Evolutionary conservation across 2,888 invertebrate genomes (phyloP).

Genomic region (Cacoxenus indagator): DNA sequence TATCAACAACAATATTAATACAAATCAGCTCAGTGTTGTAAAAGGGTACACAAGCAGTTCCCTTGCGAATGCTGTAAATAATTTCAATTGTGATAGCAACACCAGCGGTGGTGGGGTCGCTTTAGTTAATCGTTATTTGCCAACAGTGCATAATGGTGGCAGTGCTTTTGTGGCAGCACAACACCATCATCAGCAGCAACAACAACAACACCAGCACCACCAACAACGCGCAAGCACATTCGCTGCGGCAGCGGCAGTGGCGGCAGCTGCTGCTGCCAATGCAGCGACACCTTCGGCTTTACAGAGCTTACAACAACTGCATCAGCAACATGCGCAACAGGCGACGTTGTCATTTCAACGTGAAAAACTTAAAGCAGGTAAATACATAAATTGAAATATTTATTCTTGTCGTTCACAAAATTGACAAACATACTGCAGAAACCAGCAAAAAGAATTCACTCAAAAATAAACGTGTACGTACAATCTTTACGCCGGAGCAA

Average conservation of each 20-base stretch:
- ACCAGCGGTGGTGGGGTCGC: conserved; percentile 33
- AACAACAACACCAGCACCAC: conserved; percentile 43
- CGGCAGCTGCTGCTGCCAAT: conserved; percentile 57
- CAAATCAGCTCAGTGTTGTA: conserved; percentile 39
- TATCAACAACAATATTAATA: conserved; percentile 37
- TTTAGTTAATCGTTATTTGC: conserved; percentile 54
- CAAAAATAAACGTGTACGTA: conserved; percentile 90
- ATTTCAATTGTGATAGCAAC: conserved; percentile 68
- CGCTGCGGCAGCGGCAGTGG: conserved; percentile 55
- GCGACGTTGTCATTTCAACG: conserved; percentile 62
- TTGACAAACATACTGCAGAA: conserved; percentile 56
- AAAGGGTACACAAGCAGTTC: conserved; percentile 40
- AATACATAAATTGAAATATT: conserved; percentile 21
- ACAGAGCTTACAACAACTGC: conserved; percentile 70
- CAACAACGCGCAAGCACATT: conserved; percentile 55
- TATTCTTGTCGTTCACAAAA: neutral
- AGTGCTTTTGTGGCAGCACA: conserved; percentile 37
- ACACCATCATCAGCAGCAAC: conserved; percentile 34
- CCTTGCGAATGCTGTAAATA: conserved; percentile 57
- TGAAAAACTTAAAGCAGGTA: conserved; percentile 68
- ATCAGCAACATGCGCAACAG: conserved; percentile 70
- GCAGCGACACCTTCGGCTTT: conserved; percentile 65
- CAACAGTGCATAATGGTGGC: conserved; percentile 41
- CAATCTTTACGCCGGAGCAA: conserved; percentile 97
- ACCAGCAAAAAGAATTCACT: conserved; percentile 69